Base-by-base conservation (phyloP, 2,797 vertebrate species). In the Lerista edwardsae region DNA sequence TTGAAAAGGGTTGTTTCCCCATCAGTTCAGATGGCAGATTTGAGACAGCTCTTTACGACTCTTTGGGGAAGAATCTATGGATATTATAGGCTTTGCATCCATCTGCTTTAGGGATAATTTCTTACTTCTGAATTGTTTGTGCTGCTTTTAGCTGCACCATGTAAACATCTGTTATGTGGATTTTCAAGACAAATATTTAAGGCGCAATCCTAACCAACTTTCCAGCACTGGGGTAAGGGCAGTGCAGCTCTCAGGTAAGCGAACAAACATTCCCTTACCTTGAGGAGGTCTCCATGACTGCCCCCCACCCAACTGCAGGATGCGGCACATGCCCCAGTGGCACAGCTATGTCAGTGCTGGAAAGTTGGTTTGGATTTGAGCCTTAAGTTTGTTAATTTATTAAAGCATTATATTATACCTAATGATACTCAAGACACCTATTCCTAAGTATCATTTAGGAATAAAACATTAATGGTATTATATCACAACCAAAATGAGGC, bases 31-130 rank as follows among this genome's bases (percentile, higher is more conserved):
- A 75, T 19, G 65, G 0, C 1, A 36, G 86, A n/a, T 62, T 76
- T 69, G 8, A 79, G 73, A n/a, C 11, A 85, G 10, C 21, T n/a
- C 84, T 87, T 62, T 62, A 21, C 25, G 69, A 80, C n/a, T 80
- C 11, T 76, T 59, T 47, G 23, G 23, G 34, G 36, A 84, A 69
- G 12, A 19, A 69, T 25, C 2, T 29, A 12, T 3, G 23, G 3
- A 84, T 23, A 0, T 74, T 4, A 27, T 69, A 0, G 2, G 31
- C 29, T 34, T 19, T 78, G 29, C 81, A 86, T 27, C 17, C 8
- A 2, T 3, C 17, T 44, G 51, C 0, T 0, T 72, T 86, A 73
- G 78, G 80, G n/a, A 82, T 15, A 76, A 83, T 47, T 4, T 79
- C 9, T 44, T 74, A 39, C 55, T 55, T 68, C 36, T 79, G 29